Evolutionary conservation across 2,797 vertebrate species (phyloP), one percentile per base, ranked within the genome.

Genomic region (Crocodylus rhombifer): DNA sequence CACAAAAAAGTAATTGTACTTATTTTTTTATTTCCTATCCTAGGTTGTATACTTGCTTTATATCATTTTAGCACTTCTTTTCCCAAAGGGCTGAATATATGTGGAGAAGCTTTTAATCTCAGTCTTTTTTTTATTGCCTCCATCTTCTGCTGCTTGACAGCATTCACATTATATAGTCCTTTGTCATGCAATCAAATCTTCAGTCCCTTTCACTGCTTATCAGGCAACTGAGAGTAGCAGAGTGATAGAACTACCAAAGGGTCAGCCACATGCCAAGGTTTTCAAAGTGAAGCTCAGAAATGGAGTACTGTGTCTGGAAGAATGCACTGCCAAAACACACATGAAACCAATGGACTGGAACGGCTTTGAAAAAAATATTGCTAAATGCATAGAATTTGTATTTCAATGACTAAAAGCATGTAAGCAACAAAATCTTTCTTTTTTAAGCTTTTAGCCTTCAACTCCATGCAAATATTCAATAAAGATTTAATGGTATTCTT

Each of bases 221-320:
- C 91, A 94, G 55, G 11, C 51, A 81, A 9, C 55, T 95, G 85
- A 93, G 64, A 94, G 81, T 63, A 89, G n/a, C 58, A 92, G 28
- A 95, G 75, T 90, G 87, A 82, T 81, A 89, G 2, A 56, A 64
- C 51, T 79, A 78, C 25, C 78, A 56, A 93, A 93, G 79, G 88
- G 58, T 97, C 94, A 97, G 78, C 17, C 84, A 16, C 5, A 79
- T 75, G 63, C 23, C 69, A 96, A 91, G 20, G 21, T 76, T 96
- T 95, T 95, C 86, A 95, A 93, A 87, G 62, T 21, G 42, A 95
- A 95, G 79, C 25, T 93, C 80, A 86, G 76, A 96, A 97, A 97
- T 82, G 84, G 89, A 92, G 36, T 69, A 33, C 5, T 96, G 77
- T 82, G 2, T 90, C 75, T 92, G 85, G 78, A 95, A 95, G 86